These are phyloP conservation scores for Schizotus pectinicornis DNA, from an alignment of 2,888 invertebrate species.

Conservation along the genomic window DNA sequence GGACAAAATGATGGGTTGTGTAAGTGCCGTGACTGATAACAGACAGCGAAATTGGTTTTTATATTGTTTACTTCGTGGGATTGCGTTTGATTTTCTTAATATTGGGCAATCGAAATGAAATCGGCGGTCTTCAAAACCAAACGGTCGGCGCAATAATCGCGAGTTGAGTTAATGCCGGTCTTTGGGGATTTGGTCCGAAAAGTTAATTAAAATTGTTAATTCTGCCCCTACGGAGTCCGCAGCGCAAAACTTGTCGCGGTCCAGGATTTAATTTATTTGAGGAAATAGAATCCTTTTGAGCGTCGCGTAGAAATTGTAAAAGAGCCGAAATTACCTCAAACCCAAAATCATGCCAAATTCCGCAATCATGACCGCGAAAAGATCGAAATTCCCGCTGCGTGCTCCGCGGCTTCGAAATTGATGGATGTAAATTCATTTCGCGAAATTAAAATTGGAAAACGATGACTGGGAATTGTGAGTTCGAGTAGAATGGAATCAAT, in stretches of 20 bases:
- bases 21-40: conserved; percentile 17
- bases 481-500: conserved; percentile 43
- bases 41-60: conserved; percentile 18
- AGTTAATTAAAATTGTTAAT: conserved; percentile 44
- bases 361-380: too few species aligned
- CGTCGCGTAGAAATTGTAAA: conserved; percentile 36
- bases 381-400: too few species aligned
- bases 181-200: conserved; percentile 38
- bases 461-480: conserved; percentile 47
- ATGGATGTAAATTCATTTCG: conserved; percentile 41
- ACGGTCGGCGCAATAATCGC: conserved; percentile 13
- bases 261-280: conserved; percentile 40
- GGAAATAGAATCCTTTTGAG: conserved; percentile 42
- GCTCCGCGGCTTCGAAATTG: not conserved
- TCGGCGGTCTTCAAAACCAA: conserved; percentile 3
- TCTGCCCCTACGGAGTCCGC: conserved; percentile 36
- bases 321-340: conserved; percentile 1
- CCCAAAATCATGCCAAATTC: too few species aligned
- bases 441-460: conserved; percentile 47
- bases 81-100: conserved; percentile 1
- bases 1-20: conserved; percentile 14
- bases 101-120: not conserved
- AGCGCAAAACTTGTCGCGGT: conserved; percentile 38
- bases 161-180: conserved; percentile 13
- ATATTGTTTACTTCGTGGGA: conserved; percentile 11